Conservation (phyloP, 2,888 invertebrate genomes). For the Drymonia ruficornis region DNA sequence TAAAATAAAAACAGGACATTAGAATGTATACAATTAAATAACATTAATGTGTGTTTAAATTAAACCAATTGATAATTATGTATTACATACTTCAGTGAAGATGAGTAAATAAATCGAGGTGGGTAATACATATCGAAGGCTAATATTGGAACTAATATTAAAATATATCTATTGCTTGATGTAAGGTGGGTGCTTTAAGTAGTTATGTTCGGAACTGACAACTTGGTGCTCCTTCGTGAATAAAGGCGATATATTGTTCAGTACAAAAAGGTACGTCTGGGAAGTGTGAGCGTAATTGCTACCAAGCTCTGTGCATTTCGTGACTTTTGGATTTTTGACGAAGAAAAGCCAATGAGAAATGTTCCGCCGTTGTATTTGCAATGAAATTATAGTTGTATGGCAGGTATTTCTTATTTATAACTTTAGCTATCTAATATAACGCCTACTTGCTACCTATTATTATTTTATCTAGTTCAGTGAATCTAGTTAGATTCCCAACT, state of each 20-base stretch:
- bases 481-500: slow-evolving; percentile 28
- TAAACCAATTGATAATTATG: slow-evolving; percentile 34
- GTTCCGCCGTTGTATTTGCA: slow-evolving; percentile 41
- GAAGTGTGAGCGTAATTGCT: slow-evolving; percentile 82
- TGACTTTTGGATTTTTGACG: slow-evolving; percentile 69
- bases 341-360: slow-evolving; percentile 74
- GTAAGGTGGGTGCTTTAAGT: slow-evolving; percentile 79
- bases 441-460: neutral
- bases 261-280: slow-evolving; percentile 75
- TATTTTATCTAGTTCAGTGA: slow-evolving; percentile 22
- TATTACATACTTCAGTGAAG: slow-evolving; percentile 32
- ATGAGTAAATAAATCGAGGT: slow-evolving; percentile 41
- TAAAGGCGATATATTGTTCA: slow-evolving; percentile 64
- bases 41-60: slow-evolving; percentile 27
- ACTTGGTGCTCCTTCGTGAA: slow-evolving; percentile 75
- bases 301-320: slow-evolving; percentile 80
- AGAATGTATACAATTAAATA: slow-evolving; percentile 39
- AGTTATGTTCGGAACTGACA: slow-evolving; percentile 54
- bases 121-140: slow-evolving; percentile 35
- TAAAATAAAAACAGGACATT: slow-evolving; percentile 38
- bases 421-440: slow-evolving; percentile 20
- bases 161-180: slow-evolving; percentile 49
- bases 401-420: slow-evolving; percentile 13
- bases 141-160: slow-evolving; percentile 38
- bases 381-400: slow-evolving; percentile 29